A percentile compares a stretch with the other conserved stretches of the same genome.
phyloP scores from a whole-genome alignment of 92 coral and sea anemone species.

The Ricordea florida region DNA sequence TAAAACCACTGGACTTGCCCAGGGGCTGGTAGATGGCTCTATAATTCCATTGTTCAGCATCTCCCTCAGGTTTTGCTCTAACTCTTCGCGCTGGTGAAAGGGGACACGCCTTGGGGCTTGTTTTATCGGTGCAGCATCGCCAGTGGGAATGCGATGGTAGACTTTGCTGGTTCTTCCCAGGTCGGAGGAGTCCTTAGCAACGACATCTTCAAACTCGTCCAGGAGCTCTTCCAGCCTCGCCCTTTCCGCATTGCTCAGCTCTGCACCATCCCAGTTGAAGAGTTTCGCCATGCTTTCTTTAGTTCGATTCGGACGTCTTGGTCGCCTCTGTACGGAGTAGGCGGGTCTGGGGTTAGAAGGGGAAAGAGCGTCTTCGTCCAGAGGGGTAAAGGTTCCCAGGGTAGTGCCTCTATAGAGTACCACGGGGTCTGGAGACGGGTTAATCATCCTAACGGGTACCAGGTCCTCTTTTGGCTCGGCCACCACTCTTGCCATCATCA shows the following conservation, averaged over 20 bases:
- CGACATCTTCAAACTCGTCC: too few relatives aligned
- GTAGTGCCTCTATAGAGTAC: slow-evolving; percentile 5
- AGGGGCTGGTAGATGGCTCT: not conserved
- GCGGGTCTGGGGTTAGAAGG: not conserved
- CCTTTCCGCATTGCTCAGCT: too few relatives aligned
- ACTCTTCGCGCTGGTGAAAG: not conserved
- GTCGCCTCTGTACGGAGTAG: too few relatives aligned
- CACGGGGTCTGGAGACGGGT: slow-evolving; percentile 37
- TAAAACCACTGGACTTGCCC: not conserved
- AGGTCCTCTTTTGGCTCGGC: slow-evolving; percentile 27
- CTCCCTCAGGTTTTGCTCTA: not conserved
- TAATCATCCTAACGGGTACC: slow-evolving; percentile 36
- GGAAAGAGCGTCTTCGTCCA: not conserved
- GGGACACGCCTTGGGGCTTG: too few relatives aligned
- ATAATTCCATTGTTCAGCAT: slow-evolving; percentile 8
- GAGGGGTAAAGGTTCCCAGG: not conserved
- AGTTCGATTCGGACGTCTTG: too few relatives aligned
- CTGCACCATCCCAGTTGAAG: too few relatives aligned
- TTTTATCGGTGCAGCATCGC: too few relatives aligned
- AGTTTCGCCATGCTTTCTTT: too few relatives aligned
- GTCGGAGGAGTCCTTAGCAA: too few relatives aligned
- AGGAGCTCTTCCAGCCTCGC: too few relatives aligned
- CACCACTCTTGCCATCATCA: slow-evolving; percentile 28
- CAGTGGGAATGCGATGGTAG: too few relatives aligned
- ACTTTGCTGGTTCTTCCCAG: too few relatives aligned